These are phyloP conservation scores for Shinisaurus crocodilurus DNA, from an alignment of 2,113 vertebrate species.

Conservation along the genomic window DNA sequence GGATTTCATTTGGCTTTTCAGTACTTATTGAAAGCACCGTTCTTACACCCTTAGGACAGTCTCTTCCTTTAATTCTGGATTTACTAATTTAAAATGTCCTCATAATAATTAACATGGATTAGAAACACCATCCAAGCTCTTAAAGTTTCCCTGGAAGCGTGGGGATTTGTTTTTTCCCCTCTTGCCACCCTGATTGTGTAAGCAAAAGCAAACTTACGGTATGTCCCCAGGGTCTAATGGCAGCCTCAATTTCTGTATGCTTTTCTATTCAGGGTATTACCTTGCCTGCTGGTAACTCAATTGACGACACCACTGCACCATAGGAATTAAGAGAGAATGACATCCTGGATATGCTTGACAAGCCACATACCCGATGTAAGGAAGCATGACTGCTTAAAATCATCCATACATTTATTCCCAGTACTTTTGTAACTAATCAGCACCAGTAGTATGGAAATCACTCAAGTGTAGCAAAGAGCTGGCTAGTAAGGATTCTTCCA, in stretches of 20 bases:
- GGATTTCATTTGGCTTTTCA: not conserved
- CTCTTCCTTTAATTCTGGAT: not conserved
- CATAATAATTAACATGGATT: not conserved
- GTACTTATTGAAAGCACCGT: not conserved
- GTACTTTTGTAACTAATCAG: slow-evolving; percentile 14
- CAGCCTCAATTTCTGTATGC: not conserved
- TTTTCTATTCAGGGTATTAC: not conserved
- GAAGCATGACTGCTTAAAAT: not conserved
- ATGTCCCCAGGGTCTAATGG: not conserved
- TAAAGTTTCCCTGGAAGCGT: not conserved
- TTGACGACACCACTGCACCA: not conserved
- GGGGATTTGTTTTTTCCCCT: too few relatives aligned
- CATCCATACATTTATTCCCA: not conserved
- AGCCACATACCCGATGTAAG: not conserved
- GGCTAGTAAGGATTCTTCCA: not conserved
- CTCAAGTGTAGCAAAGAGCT: not conserved
- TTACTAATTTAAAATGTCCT: not conserved
- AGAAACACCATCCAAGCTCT: not conserved
- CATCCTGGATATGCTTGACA: not conserved
- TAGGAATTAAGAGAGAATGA: not conserved
- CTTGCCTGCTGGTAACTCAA: not conserved
- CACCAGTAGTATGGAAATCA: not conserved
- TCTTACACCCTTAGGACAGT: not conserved
- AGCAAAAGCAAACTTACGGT: not conserved
- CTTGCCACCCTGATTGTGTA: not conserved